A percentile compares a stretch with the other conserved stretches of the same genome.
phyloP scores from a whole-genome alignment of 2,113 vertebrate species.

The Poeciliopsis turrubarensis region DNA sequence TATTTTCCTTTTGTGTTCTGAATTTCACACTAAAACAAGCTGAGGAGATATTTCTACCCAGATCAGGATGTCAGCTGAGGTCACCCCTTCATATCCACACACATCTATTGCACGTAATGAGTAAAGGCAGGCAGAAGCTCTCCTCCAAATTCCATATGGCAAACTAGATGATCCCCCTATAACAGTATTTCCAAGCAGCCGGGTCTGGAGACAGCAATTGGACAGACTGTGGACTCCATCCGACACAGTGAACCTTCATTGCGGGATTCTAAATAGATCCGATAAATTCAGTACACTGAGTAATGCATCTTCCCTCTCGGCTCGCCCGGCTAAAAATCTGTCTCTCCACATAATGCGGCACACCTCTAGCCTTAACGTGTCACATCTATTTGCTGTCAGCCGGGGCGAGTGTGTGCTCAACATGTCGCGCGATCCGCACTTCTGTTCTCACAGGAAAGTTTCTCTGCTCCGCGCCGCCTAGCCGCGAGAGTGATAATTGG shows the following conservation, averaged over 20 bases:
- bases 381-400: slow-evolving; percentile 66
- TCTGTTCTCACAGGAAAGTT: slow-evolving; percentile 69
- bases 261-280: slow-evolving; percentile 40
- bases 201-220: slow-evolving; percentile 12
- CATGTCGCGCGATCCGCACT: slow-evolving; percentile 50
- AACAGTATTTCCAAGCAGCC: slow-evolving; percentile 14
- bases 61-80: neutral
- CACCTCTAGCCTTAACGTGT: slow-evolving; percentile 62
- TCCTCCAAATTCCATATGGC: neutral
- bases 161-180: slow-evolving; percentile 20
- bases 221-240: slow-evolving; percentile 2
- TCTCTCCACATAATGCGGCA: slow-evolving; percentile 55
- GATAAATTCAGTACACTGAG: slow-evolving; percentile 39
- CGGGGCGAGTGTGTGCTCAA: slow-evolving; percentile 48
- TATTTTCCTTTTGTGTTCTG: neutral
- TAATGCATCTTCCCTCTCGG: slow-evolving; percentile 49
- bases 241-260: slow-evolving; percentile 22
- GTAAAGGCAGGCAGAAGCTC: neutral
- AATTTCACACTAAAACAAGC: neutral
- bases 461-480: slow-evolving; percentile 37
- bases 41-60: neutral
- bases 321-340: slow-evolving; percentile 62
- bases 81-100: neutral
- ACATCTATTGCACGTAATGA: neutral
- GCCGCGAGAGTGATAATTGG: slow-evolving; percentile 68